These are phyloP conservation scores for Drymodes brunneopygia DNA, from an alignment of 2,113 vertebrate species.

Conservation along the genomic window DNA sequence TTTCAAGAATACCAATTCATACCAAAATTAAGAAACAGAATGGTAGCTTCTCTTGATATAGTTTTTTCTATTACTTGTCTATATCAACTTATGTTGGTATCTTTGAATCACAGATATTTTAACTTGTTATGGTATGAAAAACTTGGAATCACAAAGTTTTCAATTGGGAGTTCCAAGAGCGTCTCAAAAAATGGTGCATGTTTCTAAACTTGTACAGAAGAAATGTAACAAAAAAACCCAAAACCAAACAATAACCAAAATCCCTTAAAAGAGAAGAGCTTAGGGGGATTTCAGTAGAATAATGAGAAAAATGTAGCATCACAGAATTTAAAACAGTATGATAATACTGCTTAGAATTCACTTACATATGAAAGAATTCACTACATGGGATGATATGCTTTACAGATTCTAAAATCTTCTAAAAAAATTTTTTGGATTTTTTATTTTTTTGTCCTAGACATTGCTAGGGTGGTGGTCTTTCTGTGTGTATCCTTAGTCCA, in stretches of 20 bases:
- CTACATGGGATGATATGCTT: not conserved
- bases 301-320: not conserved
- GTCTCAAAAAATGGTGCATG: not conserved
- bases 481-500: not conserved
- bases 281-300: not conserved
- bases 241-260: not conserved
- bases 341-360: not conserved
- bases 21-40: not conserved
- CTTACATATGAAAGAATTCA: not conserved
- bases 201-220: not conserved
- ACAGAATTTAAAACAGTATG: not conserved
- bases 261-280: not conserved
- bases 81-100: not conserved
- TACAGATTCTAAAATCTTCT: not conserved
- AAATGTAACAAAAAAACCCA: not conserved
- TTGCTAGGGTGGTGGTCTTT: not conserved
- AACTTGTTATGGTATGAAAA: not conserved
- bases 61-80: not conserved
- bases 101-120: not conserved
- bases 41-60: not conserved
- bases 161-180: not conserved
- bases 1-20: not conserved
- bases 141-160: not conserved
- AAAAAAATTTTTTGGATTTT: not conserved
- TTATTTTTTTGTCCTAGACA: fast-evolving